phyloP scores from a whole-genome alignment of 2,888 invertebrate genomes.

The Erebia ligea region DNA sequence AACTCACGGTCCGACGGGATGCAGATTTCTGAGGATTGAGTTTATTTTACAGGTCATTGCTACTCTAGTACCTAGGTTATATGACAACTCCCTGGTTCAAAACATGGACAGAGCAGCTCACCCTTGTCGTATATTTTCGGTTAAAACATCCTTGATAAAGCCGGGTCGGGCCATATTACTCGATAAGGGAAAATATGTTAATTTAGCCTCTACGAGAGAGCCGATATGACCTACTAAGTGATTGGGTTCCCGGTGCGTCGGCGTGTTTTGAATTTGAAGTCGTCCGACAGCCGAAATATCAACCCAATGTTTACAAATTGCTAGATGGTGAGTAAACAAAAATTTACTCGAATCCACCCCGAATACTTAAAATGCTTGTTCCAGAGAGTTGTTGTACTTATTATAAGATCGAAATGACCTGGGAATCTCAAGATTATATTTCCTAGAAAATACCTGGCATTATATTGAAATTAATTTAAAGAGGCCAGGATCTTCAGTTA shows the following conservation, averaged over 20 bases:
- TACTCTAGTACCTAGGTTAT: neutral
- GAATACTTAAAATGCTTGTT: slow-evolving; percentile 56
- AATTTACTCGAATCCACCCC: slow-evolving; percentile 49
- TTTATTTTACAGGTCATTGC: neutral
- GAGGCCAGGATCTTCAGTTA: too few species aligned
- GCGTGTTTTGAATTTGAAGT: slow-evolving; percentile 77
- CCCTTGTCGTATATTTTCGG: slow-evolving; percentile 72
- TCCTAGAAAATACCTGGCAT: too few species aligned
- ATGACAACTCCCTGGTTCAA: slow-evolving; percentile 21
- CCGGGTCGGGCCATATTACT: slow-evolving; percentile 69
- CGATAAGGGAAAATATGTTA: slow-evolving; percentile 82
- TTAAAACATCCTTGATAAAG: slow-evolving; percentile 75
- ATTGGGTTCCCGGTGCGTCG: slow-evolving; percentile 73
- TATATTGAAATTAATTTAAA: too few species aligned
- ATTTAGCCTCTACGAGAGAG: slow-evolving; percentile 69
- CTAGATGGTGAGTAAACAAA: slow-evolving; percentile 57
- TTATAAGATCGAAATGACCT: neutral
- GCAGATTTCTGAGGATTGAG: neutral
- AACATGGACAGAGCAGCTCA: slow-evolving; percentile 54
- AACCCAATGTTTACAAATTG: slow-evolving; percentile 78
- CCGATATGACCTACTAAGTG: slow-evolving; percentile 81
- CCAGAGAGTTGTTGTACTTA: neutral
- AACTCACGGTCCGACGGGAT: too few species aligned
- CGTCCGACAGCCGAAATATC: slow-evolving; percentile 56
- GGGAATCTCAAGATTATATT: too few species aligned